Evolutionary conservation across 2,113 vertebrate genomes (phyloP), one percentile per base, ranked within the genome.

Genomic region (Recurvirostra avosetta): DNA sequence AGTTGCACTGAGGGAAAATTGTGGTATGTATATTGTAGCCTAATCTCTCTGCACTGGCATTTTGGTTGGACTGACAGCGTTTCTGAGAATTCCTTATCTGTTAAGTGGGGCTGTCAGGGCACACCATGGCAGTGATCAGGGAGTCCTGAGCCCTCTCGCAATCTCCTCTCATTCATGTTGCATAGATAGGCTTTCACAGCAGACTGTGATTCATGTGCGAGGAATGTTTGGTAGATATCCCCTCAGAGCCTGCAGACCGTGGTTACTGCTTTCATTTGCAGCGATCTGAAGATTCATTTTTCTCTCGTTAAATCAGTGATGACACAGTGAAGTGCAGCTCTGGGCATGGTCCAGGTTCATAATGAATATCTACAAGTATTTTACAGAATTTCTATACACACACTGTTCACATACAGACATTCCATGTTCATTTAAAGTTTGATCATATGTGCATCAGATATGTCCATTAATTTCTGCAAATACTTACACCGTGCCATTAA

Each of bases 151-250:
- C 12, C 79, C 74, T 55, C 59, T 76, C 7, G 11, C 50, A 58
- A 53, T n/a, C 86, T 91, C 68, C 81, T 62, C 86, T 93, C 85
- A 89, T 27, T 81, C 90, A 62, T 18, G 27, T 58, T n/a, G 74
- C 95, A 83, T 4, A 88, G 80, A 86, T n/a, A 80, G 92, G 92
- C 93, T 96, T 76, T 62, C 73, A 65, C 50, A 93, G 92, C 76
- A 94, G 83, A 36, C 95, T 26, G 70, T 95, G 96, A 97, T 76
- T 97, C 97, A 97, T 30, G 1, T 9, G 63, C 49, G 26, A 96
- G 93, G 95, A 97, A 97, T 97, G 96, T 8, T 41, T 21, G 86
- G 78, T 38, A 92, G 96, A 96, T 94, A 97, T 49, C 81, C 85
- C 77, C 75, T 52, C 26, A 27, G 79, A 90, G 92, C 68, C 47